Evolutionary conservation across 2,888 invertebrate species (phyloP), one percentile per base, ranked within the genome.

Genomic region (Unio delphinus): DNA sequence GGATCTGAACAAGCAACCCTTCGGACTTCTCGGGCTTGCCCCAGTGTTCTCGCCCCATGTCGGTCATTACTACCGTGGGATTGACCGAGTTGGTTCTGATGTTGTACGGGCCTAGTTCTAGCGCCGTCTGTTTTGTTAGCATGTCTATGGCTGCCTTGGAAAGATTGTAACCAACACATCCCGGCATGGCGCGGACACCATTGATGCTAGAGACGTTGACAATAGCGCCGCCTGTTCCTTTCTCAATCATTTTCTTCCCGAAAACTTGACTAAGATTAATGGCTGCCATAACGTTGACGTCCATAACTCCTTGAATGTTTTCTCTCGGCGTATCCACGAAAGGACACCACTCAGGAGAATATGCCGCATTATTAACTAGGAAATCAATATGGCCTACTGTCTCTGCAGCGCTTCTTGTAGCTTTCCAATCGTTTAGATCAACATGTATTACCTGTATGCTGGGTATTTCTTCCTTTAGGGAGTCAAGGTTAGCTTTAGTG

Each of bases 41-140:
- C 97, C 97, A 98, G 8, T 66, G 72, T 28, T 64, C 89, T 74
- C 92, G 92, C 0, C 96, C 97, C 95, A 98, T 94, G 68, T 94
- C 95, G 0, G 98, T 98, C 92, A 96, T 91, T 28, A 97, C 94
- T 0, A 96, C 97, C 0, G 98, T 98, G 0, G 98, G 98, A 90
- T 97, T 96, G 0, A 98, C 94, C 20, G 93, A 92, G 89, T 98
- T 98, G 0, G 95, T 94, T 28, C 98, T 93, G 81, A 98, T 97
- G 82, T 90, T 61, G 57, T 62, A 30, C 4, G 62, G 67, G 45
- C 67, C 67, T 6, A 62, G 18, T 45, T 45, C 45, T 15, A 62
- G 45, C 30, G 67, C 67, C 30, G 58, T 62, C 54, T 67, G 67
- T 26, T 67, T 67, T 28, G 62, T 67, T 11, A 67, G 58, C 61